Evolutionary conservation across 2,888 invertebrate species (phyloP), one percentile per base, ranked within the genome.

Genomic region (Cinara cedri): DNA sequence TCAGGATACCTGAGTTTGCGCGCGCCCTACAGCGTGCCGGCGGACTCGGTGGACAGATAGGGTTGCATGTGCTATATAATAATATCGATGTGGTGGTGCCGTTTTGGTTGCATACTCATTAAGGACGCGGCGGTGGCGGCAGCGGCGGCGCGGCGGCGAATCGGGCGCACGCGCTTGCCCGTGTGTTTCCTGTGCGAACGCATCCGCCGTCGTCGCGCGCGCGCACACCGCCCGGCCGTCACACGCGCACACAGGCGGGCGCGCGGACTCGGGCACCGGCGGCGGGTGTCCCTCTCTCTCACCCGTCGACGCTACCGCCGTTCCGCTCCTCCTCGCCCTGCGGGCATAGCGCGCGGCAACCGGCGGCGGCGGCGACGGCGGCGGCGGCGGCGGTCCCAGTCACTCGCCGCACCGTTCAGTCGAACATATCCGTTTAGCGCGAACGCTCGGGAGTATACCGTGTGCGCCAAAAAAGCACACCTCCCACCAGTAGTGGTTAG

Each of bases 331-430:
- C 51, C 19, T 44, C 65, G 11, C 34, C 65, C 54, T 65, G 55
- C 57, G 62, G 74, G 19, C 75, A 63, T 62, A 19, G 75, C 65
- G 75, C 75, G 75, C 68, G 76, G 65, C 75, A n/a, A 65, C 55
- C 65, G 8, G 63, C 74, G 74, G 55, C 66, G 21, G 51, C 72
- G 66, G 68, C 44, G 70, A 9, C 68, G 63, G 63, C 55, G 62
- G 63, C 72, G 72, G 60, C 72, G 46, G 42, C 46, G 51, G 42
- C 65, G 68, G 68, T 66, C 76, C 76, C 76, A 78, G 76, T 78
- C 76, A 78, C 76, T 78, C 76, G 76, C 76, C 76, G 76, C 76
- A 76, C 51, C 76, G 76, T 68, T 76, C 76, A 76, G 76, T 76
- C 76, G 76, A 76, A 76, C 76, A 76, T 68, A 75, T 75, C 75